Percentiles rank a stretch among this genome's conserved stretches.
Conservation (phyloP, 2,888 invertebrate genomes). For the Boloria euphrosyne region DNA sequence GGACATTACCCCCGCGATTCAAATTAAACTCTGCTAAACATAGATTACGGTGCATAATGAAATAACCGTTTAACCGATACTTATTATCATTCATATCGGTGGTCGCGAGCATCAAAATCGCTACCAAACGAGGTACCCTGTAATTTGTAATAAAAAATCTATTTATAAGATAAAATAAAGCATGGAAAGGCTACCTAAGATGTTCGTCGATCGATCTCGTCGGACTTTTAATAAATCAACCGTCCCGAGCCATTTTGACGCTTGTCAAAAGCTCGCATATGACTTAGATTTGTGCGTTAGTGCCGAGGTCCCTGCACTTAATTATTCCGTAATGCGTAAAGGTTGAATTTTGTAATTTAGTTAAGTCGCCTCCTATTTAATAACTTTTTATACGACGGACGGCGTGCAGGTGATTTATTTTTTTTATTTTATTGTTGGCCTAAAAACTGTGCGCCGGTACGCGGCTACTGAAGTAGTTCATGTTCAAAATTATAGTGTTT, state of each 20-base stretch:
- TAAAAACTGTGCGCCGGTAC: constrained; percentile 54
- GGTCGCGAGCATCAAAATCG: constrained; percentile 69
- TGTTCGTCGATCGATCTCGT: constrained; percentile 74
- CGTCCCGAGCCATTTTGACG: constrained; percentile 68
- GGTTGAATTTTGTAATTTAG: constrained; percentile 80
- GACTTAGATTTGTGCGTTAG: constrained; percentile 65
- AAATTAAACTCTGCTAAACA: constrained; percentile 66
- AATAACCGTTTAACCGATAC: constrained; percentile 49
- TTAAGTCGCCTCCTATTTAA: constrained; percentile 81
- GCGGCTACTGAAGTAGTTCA: constrained; percentile 80
- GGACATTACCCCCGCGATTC: constrained; percentile 48
- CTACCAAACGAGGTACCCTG: constrained; percentile 81
- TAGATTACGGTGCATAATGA: constrained; percentile 65
- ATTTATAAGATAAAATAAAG: constrained; percentile 81
- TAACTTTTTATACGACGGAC: constrained; percentile 68
- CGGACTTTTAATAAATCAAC: constrained; percentile 72
- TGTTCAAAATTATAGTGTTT: constrained; percentile 78
- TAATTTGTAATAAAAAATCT: constrained; percentile 82
- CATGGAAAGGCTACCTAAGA: constrained; percentile 79
- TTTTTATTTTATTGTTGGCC: constrained; percentile 50
- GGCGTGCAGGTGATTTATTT: constrained; percentile 73
- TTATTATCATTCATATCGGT: constrained; percentile 59
- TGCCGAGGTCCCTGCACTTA: constrained; percentile 49
- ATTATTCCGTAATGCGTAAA: constrained; percentile 78
- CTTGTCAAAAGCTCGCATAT: constrained; percentile 69